Evolutionary conservation across 2,113 vertebrate species (phyloP).

Genomic region (Phalacrocorax pelagicus): DNA sequence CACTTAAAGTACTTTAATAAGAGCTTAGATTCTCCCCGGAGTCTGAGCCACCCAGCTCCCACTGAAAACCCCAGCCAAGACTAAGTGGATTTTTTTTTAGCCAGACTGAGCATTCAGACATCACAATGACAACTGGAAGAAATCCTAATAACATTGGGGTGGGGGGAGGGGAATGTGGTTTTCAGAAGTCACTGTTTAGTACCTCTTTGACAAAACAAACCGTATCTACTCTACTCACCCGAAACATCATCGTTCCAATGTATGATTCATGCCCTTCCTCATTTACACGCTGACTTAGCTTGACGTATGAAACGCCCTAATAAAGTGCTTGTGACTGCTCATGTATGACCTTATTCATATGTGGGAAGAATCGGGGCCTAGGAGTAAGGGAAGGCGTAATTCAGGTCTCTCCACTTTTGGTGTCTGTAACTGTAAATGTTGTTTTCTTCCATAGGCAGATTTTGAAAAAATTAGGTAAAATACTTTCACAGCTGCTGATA

Average conservation of each 20-base stretch:
- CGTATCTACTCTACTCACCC: not conserved
- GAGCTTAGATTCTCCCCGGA: not conserved
- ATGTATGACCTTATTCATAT: not conserved
- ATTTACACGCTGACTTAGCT: not conserved
- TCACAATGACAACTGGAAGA: not conserved
- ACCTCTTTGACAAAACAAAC: not conserved
- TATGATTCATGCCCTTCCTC: not conserved
- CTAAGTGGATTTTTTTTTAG: not conserved
- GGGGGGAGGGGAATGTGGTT: not conserved
- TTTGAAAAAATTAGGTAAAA: not conserved
- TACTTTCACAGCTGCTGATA: not conserved
- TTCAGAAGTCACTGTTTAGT: not conserved
- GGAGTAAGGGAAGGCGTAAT: not conserved
- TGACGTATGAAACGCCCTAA: not conserved
- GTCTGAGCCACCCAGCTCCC: not conserved
- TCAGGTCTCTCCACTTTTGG: not conserved
- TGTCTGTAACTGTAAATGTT: not conserved
- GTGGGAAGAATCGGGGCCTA: not conserved
- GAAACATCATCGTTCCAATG: not conserved
- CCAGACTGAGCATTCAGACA: not conserved
- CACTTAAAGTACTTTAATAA: not conserved
- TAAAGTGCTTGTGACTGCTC: not conserved
- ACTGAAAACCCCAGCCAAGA: not conserved
- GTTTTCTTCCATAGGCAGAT: not conserved
- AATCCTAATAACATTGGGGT: not conserved